A percentile compares a stretch with the other conserved stretches of the same genome.
Conservation (phyloP, 2,888 invertebrate species). For the Nebria brevicollis region DNA sequence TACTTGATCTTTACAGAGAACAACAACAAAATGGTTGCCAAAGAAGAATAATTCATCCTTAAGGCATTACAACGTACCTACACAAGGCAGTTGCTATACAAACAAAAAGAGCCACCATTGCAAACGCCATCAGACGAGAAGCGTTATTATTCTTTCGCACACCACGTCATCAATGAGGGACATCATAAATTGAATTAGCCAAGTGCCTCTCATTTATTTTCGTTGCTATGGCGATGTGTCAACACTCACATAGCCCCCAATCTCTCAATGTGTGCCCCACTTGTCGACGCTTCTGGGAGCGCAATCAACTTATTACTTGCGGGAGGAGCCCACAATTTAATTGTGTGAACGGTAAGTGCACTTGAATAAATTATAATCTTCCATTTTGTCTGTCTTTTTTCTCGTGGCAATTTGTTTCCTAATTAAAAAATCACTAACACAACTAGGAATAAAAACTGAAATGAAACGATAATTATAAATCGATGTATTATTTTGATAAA, state of each 20-base stretch:
- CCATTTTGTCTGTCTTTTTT: neutral
- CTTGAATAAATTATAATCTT: neutral
- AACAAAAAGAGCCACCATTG: neutral
- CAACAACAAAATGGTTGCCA: neutral
- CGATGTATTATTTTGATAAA: too few relatives aligned
- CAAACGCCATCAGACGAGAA: neutral
- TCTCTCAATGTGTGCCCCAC: neutral
- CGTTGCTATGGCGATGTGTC: conserved; percentile 1
- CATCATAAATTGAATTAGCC: neutral
- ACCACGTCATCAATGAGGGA: neutral
- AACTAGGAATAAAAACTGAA: neutral
- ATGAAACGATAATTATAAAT: too few relatives aligned
- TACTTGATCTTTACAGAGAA: neutral
- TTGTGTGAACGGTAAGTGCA: conserved; percentile 1
- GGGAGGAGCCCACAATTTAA: neutral
- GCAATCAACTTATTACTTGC: neutral
- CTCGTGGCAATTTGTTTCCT: neutral
- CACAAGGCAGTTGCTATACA: too few relatives aligned
- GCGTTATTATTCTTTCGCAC: neutral
- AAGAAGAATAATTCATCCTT: neutral
- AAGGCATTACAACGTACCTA: too few relatives aligned
- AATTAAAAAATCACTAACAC: neutral
- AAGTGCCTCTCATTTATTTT: neutral
- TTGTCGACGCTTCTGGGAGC: neutral
- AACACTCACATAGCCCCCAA: neutral